Conservation (phyloP, 2,113 vertebrate genomes). For the Lethenteron camtschaticum region DNA sequence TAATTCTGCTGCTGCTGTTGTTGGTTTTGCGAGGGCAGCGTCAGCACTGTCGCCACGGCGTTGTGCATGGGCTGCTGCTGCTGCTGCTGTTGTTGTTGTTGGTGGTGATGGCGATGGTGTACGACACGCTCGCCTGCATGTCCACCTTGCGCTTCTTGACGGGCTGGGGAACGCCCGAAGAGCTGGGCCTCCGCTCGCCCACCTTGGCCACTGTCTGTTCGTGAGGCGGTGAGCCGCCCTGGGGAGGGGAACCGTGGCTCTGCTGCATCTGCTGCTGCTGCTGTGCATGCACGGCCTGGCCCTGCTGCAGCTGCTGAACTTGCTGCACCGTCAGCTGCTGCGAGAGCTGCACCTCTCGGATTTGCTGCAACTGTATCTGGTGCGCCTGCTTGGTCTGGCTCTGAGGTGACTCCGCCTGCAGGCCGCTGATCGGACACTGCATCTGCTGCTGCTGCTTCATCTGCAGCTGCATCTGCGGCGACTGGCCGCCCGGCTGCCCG, state of each 20-base stretch:
- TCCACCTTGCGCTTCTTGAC: slow-evolving; percentile 98
- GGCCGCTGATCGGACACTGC: slow-evolving; percentile 22
- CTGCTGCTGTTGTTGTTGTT: too few relatives aligned
- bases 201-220: background rate
- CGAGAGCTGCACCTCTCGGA: slow-evolving; percentile 55
- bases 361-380: slow-evolving; percentile 59
- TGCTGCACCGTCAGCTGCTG: slow-evolving; percentile 55
- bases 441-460: slow-evolving; percentile 31
- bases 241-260: slow-evolving; percentile 59
- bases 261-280: slow-evolving; percentile 95
- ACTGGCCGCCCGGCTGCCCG: background rate
- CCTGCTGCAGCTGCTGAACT: slow-evolving; percentile 70
- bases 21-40: slow-evolving; percentile 47
- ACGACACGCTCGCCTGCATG: slow-evolving; percentile 77
- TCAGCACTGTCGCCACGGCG: slow-evolving; percentile 68
- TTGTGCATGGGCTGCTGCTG: slow-evolving; percentile 34
- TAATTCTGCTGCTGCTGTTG: slow-evolving; percentile 47
- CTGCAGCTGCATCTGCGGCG: slow-evolving; percentile 1
- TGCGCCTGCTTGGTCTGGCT: slow-evolving; percentile 57
- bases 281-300: slow-evolving; percentile 74
- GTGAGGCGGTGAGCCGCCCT: slow-evolving; percentile 5
- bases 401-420: slow-evolving; percentile 54
- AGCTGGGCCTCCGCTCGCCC: slow-evolving; percentile 41
- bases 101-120: slow-evolving; percentile 36
- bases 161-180: slow-evolving; percentile 68